Conservation (phyloP, 1,140 invertebrate species). For the Octopus bimaculoides region DNA sequence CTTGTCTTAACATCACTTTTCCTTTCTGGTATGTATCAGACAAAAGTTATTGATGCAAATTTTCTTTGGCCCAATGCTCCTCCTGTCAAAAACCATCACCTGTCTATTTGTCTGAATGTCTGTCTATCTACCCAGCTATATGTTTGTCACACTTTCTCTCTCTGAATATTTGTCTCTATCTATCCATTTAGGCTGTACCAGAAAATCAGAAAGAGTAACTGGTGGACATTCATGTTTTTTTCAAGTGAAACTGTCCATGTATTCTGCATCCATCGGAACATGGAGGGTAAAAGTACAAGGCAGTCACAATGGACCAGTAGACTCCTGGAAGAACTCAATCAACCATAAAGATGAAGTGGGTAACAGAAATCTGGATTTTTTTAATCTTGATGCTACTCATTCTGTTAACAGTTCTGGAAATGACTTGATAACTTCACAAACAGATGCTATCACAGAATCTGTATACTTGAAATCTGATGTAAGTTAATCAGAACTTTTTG, state of each 20-base stretch:
- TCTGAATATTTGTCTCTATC: neutral
- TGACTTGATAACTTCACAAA: neutral
- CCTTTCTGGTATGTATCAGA: too few species aligned
- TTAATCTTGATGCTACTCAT: neutral
- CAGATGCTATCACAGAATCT: neutral
- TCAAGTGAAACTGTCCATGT: slow-evolving; percentile 1
- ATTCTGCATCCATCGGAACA: neutral
- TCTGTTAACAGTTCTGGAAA: neutral
- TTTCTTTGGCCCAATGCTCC: too few species aligned
- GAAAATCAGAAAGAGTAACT: neutral
- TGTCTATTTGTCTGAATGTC: too few species aligned
- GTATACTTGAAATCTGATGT: neutral
- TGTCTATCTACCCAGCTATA: too few species aligned
- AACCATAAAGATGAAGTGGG: neutral
- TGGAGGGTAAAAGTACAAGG: neutral
- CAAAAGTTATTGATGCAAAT: too few species aligned
- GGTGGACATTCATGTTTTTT: neutral
- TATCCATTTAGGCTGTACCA: neutral
- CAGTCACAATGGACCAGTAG: neutral
- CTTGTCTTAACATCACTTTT: too few species aligned
- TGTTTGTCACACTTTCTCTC: too few species aligned
- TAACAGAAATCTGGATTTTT: neutral
- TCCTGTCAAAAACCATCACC: too few species aligned
- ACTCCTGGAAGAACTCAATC: neutral
- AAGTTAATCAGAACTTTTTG: neutral